Base-by-base conservation (phyloP, 2,888 invertebrate species). In the Phengaris arion region DNA sequence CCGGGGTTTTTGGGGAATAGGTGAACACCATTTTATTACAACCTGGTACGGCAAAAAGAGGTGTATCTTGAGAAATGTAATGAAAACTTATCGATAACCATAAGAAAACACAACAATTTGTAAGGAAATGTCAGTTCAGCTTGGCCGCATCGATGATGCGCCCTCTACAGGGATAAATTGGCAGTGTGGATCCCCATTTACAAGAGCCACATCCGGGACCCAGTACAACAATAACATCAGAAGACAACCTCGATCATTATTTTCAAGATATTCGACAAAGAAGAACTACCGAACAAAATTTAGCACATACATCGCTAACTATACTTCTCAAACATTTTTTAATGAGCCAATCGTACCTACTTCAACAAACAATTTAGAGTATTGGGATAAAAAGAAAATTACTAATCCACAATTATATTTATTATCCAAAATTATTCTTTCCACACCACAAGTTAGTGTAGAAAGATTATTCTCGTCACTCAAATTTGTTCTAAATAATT, bases 391-490 rank as follows among this genome's bases (percentile, higher is more conserved):
- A 54, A 54, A 54, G 54, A 54, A 54, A 13, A 54, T 54, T 54
- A 54, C 54, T 54, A 13, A 54, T 54, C 54, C 54, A 54, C 54
- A 54, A 54, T 54, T 54, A 54, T 54, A 54, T 54, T 54, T 13
- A 54, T 54, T 54, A 54, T 54, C 54, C 54, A 54, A 54, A 54
- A 54, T 54, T 54, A 54, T 54, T 54, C 54, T 54, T 54, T 54
- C 54, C 13, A 13, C 54, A 54, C 54, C 54, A 13, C 54, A 54
- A 54, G 54, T 54, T 13, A 54, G 13, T 54, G 54, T 54, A 54
- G 54, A 54, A 54, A 54, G 54, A 54, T 54, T 54, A 54, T 54
- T 54, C 13, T 54, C 54, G 54, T 54, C 54, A 54, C 54, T 54
- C 13, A 54, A 54, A 54, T 54, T 54, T 54, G 54, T 54, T 54